Conservation (phyloP, 2,888 invertebrate genomes). For the Meteorus colon region DNA sequence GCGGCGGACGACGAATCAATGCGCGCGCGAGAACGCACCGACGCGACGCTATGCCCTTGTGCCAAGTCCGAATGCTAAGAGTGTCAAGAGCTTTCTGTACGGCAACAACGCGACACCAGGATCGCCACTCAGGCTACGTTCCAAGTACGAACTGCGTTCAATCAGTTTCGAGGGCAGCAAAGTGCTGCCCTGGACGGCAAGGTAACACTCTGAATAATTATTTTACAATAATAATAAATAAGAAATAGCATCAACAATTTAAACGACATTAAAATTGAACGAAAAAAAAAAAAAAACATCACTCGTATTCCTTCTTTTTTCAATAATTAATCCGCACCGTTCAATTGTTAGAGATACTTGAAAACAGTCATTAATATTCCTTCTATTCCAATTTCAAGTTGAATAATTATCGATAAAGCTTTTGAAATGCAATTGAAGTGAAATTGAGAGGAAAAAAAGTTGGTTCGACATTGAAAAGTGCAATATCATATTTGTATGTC, state of each 20-base stretch:
- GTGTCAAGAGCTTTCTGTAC: constrained; percentile 59
- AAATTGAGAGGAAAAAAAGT: not conserved
- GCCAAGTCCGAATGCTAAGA: constrained; percentile 58
- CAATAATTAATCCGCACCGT: not conserved
- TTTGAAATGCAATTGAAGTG: not conserved
- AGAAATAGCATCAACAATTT: not conserved
- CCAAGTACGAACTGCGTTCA: constrained; percentile 72
- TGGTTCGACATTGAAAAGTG: not conserved
- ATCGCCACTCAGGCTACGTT: constrained; percentile 65
- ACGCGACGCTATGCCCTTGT: constrained; percentile 54
- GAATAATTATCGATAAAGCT: not conserved
- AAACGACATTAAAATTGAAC: not conserved
- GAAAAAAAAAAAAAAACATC: not conserved
- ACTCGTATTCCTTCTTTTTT: not conserved
- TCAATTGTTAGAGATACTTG: not conserved
- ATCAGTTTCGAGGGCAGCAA: constrained; percentile 73
- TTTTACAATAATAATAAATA: constrained; percentile 12
- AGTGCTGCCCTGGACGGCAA: constrained; percentile 71
- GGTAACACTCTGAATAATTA: constrained; percentile 57
- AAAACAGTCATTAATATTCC: constrained; percentile 2
- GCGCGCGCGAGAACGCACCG: constrained; percentile 57
- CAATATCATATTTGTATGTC: not conserved
- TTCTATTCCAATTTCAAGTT: not conserved
- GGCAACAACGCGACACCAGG: constrained; percentile 54
- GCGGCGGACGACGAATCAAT: constrained; percentile 60